A percentile compares a stretch with the other conserved stretches of the same genome.
phyloP scores from a whole-genome alignment of 1,140 invertebrate genomes.

The Phymorhynchus buccinoides region DNA sequence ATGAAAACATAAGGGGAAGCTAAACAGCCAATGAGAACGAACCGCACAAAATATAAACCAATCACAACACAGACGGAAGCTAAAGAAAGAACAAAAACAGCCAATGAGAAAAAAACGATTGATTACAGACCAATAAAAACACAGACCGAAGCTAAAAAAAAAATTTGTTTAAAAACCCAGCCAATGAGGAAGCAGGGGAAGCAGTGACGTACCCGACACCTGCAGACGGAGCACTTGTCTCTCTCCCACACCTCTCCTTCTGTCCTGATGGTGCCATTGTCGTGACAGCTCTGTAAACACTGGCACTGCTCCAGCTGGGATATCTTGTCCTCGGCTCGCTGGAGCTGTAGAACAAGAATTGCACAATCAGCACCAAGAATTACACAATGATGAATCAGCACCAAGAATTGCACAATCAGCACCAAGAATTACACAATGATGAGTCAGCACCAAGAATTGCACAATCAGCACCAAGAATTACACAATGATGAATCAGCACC shows the following conservation, averaged over 20 bases:
- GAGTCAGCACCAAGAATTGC: too few relatives aligned
- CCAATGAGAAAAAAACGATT: not conserved
- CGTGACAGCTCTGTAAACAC: conserved; percentile 88
- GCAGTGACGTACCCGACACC: conserved; percentile 65
- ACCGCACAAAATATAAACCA: not conserved
- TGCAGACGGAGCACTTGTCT: conserved; percentile 68
- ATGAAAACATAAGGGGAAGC: too few relatives aligned
- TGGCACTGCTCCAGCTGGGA: conserved; percentile 88
- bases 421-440: too few relatives aligned
- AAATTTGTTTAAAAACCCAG: not conserved
- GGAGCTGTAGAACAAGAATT: conserved; percentile 78
- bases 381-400: too few relatives aligned
- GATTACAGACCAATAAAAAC: too few relatives aligned
- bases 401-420: too few relatives aligned
- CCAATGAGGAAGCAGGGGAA: conserved; percentile 1
- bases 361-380: not conserved
- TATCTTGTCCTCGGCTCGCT: conserved; percentile 83
- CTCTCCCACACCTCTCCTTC: conserved; percentile 79
- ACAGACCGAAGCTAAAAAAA: not conserved
- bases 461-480: too few relatives aligned
- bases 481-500: too few relatives aligned
- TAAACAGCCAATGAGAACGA: not conserved
- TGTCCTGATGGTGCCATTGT: conserved; percentile 84
- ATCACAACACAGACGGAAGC: not conserved
- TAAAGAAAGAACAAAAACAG: not conserved